Evolutionary conservation across 2,888 invertebrate species (phyloP), one percentile per base, ranked within the genome.

Genomic region (Calameuta filiformis): DNA sequence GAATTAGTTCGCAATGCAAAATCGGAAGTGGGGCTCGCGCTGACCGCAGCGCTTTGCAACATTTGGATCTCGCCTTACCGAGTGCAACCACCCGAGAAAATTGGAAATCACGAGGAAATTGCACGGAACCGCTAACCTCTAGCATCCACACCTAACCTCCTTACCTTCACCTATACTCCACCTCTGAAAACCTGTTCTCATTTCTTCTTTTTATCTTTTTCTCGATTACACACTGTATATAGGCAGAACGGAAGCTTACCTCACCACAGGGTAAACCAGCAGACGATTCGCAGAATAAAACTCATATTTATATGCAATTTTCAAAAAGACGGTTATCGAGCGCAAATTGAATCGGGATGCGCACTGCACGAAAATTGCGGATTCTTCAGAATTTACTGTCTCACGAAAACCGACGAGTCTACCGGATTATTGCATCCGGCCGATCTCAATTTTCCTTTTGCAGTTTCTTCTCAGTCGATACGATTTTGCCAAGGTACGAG

Each of bases 91-190:
- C 75, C 81, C 84, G 85, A 83, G 85, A 85, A 87, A 87, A 89
- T 89, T 87, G 86, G 83, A 89, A 87, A 88, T 88, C 86, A 84
- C 80, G 80, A 78, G 81, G 81, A 85, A 84, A 85, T 84, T 83
- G 83, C 80, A 40, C 75, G 79, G 71, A 85, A 83, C 81, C 81
- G 76, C 76, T 34, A 73, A 56, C 12, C 40, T 40, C 40, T 1
- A 40, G 40, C 40, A 40, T 40, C 40, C 40, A 40, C 40, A 40
- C 40, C 40, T 40, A 40, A 40, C 40, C 40, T 40, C 6, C 40
- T 40, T 40, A 40, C 40, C 40, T 40, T 40, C 15, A 6, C 15
- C 40, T 40, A 15, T 40, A 40, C 40, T 40, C 15, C 15, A 40
- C 40, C 40, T 40, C 15, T 15, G 40, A 40, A 40, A 15, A 40